Evolutionary conservation across 2,113 vertebrate genomes (phyloP).

Genomic region (Vidua macroura): DNA sequence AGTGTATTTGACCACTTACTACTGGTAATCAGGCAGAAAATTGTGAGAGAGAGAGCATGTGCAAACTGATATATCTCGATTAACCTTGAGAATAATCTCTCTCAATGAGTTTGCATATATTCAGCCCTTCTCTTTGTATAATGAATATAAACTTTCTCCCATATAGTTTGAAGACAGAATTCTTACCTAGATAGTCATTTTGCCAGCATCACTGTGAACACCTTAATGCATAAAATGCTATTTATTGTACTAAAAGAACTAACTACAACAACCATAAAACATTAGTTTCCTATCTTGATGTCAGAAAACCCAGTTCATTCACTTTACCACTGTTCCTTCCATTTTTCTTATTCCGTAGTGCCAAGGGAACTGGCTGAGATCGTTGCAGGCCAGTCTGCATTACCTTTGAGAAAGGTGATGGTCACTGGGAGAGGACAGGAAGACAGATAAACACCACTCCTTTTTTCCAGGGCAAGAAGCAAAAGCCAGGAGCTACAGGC

Average conservation of each 20-base stretch:
- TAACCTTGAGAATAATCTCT: not conserved
- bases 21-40: not conserved
- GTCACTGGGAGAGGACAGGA: not conserved
- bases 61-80: not conserved
- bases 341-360: not conserved
- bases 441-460: not conserved
- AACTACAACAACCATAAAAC: not conserved
- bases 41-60: not conserved
- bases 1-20: not conserved
- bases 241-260: not conserved
- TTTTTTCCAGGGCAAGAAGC: not conserved
- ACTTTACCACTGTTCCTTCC: not conserved
- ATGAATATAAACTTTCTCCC: not conserved
- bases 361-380: not conserved
- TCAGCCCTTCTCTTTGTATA: not conserved
- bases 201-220: not conserved
- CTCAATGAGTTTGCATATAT: not conserved
- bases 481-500: not conserved
- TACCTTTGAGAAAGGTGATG: not conserved
- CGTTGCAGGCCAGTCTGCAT: not conserved
- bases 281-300: not conserved
- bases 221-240: not conserved
- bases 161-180: not conserved
- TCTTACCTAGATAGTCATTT: not conserved
- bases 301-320: not conserved